Conservation (phyloP, 2,888 invertebrate genomes). For the Timema cristinae region DNA sequence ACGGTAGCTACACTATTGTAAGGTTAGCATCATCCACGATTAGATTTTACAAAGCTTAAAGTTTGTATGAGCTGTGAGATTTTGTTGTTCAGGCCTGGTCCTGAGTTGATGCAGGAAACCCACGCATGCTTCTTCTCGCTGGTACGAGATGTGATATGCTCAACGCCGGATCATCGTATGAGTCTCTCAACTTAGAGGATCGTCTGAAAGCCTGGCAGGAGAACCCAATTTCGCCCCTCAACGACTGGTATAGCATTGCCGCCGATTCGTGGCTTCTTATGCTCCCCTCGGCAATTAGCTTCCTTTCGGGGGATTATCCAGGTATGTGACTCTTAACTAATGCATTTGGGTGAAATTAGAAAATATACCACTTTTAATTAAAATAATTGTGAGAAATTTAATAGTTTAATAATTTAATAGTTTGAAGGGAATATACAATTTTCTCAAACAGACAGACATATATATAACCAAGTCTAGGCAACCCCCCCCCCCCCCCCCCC, state of each 20-base stretch:
- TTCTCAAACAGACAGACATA: too few relatives aligned
- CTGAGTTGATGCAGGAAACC: constrained; percentile 70
- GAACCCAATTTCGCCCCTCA: constrained; percentile 75
- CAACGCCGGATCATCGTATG: constrained; percentile 79
- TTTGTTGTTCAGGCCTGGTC: constrained; percentile 39
- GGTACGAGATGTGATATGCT: constrained; percentile 81
- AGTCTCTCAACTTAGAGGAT: constrained; percentile 71
- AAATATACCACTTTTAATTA: too few relatives aligned
- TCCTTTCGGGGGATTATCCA: constrained; percentile 77
- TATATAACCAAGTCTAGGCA: too few relatives aligned
- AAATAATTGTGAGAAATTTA: too few relatives aligned
- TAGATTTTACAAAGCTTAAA: too few relatives aligned
- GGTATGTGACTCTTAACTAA: constrained; percentile 39
- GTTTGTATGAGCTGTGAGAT: too few relatives aligned
- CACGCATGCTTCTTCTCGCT: constrained; percentile 84
- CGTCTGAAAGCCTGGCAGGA: constrained; percentile 69
- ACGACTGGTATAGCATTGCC: constrained; percentile 64
- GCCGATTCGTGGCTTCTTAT: constrained; percentile 70
- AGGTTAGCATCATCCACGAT: too few relatives aligned
- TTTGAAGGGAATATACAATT: too few relatives aligned
- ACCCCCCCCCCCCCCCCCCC: too few relatives aligned
- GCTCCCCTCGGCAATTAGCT: constrained; percentile 74
- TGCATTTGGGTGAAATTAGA: too few relatives aligned
- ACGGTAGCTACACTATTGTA: too few relatives aligned
- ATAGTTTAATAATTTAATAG: too few relatives aligned